Evolutionary conservation across 2,113 vertebrate genomes (phyloP).

Genomic region (Alaudala cheleensis): DNA sequence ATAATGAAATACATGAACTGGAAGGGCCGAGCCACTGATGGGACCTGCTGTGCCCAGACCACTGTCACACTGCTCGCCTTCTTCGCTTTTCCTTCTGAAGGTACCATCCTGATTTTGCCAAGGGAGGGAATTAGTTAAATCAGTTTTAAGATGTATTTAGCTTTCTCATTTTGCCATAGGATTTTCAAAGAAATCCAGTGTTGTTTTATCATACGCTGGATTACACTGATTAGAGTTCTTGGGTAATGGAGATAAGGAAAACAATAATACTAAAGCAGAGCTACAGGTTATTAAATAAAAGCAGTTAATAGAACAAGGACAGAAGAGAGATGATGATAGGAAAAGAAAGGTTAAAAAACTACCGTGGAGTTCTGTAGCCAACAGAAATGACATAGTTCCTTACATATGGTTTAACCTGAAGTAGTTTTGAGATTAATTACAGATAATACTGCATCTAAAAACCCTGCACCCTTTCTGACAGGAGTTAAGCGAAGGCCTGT

Average conservation of each 20-base stretch:
- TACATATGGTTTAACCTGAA: background rate
- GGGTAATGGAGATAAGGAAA: slow-evolving; percentile 15
- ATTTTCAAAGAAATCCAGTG: background rate
- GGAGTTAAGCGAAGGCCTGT: background rate
- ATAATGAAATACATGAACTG: background rate
- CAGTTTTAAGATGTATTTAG: background rate
- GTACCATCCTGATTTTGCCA: background rate
- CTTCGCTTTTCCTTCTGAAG: background rate
- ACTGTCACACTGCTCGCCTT: background rate
- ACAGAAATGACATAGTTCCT: background rate
- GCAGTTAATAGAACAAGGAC: background rate
- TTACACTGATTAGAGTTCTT: slow-evolving; percentile 13
- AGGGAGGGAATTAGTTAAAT: background rate
- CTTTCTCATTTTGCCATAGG: background rate
- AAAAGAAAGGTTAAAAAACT: background rate
- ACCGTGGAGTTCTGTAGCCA: background rate
- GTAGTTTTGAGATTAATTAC: background rate
- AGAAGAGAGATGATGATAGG: background rate
- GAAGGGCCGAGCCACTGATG: rapidly evolving
- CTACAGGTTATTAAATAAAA: slow-evolving; percentile 27
- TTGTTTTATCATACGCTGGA: background rate
- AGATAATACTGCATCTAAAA: background rate
- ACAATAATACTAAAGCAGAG: background rate
- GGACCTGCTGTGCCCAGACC: background rate
- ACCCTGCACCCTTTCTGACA: background rate